Base-by-base conservation (phyloP, 1,140 invertebrate genomes). In the Formica selysi region DNA sequence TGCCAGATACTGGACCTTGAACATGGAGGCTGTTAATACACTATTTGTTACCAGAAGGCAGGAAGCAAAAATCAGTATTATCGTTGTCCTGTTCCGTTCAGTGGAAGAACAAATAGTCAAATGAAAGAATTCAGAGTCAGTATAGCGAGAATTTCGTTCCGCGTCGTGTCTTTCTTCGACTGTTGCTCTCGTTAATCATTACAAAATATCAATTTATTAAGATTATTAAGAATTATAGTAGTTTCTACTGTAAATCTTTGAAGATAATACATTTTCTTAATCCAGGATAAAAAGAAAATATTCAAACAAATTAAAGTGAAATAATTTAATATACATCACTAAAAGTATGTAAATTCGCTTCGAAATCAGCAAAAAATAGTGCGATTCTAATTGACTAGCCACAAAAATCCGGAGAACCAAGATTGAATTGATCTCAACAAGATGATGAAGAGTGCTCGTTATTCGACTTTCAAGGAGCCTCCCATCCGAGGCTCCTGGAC, bases 41-140 rank as follows among this genome's bases (percentile, higher is more conserved):
- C 29, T 71, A 57, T 70, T 83, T 11, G 44, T 73, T 64, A 22
- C 41, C 29, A 71, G 48, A 67, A 80, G 59, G 71, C 85, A 86
- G 88, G 87, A 91, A 90, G 76, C 10, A 68, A 87, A 91, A 90
- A 91, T 90, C 88, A 87, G 86, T 76, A 76, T 90, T 91, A 91
- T 91, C 90, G 86, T 61, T 16, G 6, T 16, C 62, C 61, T 76
- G 87, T 91, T 89, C 89, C 76, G 85, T 86, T 65, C 59, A 32
- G 3, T 19, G 59, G 51, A 91, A 78, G 76, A 76, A 87, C 70
- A 38, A 62, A 11, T 57, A 64, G 29, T 86, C 22, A 29, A 22
- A 59, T 26, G 65, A 80, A 71, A 65, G 41, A 64, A 78, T 76
- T 71, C 26, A 44, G 41, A 44, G 83, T 73, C 86, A 91, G 90